Evolutionary conservation across 1,140 invertebrate species (phyloP).

Genomic region (Megathymus violae): DNA sequence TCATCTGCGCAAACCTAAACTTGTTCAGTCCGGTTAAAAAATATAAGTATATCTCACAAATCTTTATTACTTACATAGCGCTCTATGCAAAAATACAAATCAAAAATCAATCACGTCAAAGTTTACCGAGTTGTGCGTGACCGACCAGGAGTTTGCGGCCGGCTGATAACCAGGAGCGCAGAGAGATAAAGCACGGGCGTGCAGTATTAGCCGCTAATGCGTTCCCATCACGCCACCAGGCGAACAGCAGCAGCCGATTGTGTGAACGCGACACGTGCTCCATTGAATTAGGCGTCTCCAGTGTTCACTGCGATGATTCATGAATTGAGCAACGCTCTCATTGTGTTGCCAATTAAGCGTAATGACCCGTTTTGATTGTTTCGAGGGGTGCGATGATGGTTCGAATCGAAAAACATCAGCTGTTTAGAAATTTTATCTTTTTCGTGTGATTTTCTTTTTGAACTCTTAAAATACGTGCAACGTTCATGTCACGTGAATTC

Average conservation of each 20-base stretch:
- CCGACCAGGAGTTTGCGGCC: conserved; percentile 5
- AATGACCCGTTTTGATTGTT: conserved; percentile 14
- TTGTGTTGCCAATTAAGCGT: conserved; percentile 13
- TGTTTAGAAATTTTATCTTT: not conserved
- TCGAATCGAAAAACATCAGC: conserved; percentile 1
- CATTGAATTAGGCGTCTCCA: conserved; percentile 24
- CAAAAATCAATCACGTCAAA: conserved; percentile 20
- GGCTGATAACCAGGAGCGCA: conserved; percentile 1
- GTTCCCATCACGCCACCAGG: conserved; percentile 38
- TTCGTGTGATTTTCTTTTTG: not conserved
- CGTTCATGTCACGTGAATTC: too few species aligned
- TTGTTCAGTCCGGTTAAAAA: too few species aligned
- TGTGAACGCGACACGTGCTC: conserved; percentile 46
- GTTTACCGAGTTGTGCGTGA: conserved; percentile 20
- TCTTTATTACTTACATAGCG: too few species aligned
- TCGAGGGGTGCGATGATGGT: not conserved
- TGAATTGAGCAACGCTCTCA: conserved; percentile 20
- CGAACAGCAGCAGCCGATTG: conserved; percentile 38
- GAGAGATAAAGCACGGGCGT: conserved; percentile 31
- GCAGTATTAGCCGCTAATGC: conserved; percentile 39
- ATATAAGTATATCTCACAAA: too few species aligned
- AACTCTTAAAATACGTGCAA: too few species aligned
- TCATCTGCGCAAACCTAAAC: too few species aligned
- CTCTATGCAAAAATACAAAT: not conserved
- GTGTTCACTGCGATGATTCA: conserved; percentile 15